Evolutionary conservation across 2,113 vertebrate species (phyloP).

Genomic region (Rhineura floridana): DNA sequence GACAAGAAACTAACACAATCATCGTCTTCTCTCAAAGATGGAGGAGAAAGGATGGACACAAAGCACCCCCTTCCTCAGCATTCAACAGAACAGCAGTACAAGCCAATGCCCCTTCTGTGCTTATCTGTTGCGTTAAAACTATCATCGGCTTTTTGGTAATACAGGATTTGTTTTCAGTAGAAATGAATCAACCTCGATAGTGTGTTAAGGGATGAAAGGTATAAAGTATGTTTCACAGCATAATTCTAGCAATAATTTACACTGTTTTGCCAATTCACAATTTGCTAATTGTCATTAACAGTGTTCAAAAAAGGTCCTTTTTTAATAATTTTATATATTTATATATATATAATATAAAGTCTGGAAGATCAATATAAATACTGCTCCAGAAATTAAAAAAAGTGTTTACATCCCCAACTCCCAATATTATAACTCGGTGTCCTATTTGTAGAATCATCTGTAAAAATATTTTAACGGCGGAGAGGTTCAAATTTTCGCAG

Average conservation of each 20-base stretch:
- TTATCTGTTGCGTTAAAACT: conserved; percentile 55
- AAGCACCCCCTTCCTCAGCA: conserved; percentile 54
- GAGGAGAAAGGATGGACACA: not conserved
- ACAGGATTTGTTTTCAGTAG: conserved; percentile 60
- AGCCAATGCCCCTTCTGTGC: conserved; percentile 63
- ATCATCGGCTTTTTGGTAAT: conserved; percentile 58
- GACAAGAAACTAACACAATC: not conserved
- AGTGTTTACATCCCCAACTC: conserved; percentile 78
- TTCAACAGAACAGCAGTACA: conserved; percentile 64
- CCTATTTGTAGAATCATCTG: conserved; percentile 66
- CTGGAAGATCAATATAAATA: conserved; percentile 84
- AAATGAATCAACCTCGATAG: conserved; percentile 58
- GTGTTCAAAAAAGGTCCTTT: conserved; percentile 78
- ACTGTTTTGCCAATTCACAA: conserved; percentile 67
- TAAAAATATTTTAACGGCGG: conserved; percentile 82
- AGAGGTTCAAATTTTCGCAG: conserved; percentile 93
- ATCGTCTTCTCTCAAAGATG: not conserved
- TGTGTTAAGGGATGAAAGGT: conserved; percentile 75
- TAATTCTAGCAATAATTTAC: conserved; percentile 74
- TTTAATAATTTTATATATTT: conserved; percentile 37
- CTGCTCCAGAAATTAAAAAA: conserved; percentile 76
- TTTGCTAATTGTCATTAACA: conserved; percentile 67
- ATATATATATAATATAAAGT: conserved; percentile 73
- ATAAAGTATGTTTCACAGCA: conserved; percentile 80
- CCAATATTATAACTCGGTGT: conserved; percentile 79